phyloP scores from a whole-genome alignment of 2,113 vertebrate species.

The Jacana jacana region DNA sequence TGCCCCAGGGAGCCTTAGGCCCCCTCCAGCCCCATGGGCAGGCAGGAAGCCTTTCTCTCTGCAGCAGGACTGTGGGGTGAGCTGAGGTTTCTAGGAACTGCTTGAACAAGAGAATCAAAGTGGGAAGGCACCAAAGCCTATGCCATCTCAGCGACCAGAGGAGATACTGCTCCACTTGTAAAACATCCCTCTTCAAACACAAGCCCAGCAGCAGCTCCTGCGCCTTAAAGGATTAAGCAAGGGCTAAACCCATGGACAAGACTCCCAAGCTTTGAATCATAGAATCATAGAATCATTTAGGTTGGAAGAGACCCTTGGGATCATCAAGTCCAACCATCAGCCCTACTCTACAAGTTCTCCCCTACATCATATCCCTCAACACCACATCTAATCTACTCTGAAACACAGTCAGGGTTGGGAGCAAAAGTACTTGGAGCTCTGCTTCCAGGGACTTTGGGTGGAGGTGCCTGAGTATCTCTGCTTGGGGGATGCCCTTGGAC shows the following conservation, averaged over 20 bases:
- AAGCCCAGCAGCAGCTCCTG: not conserved
- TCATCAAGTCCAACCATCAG: too few species aligned
- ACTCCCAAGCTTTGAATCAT: not conserved
- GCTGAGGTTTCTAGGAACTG: not conserved
- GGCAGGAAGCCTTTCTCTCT: not conserved
- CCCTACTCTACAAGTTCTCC: too few species aligned
- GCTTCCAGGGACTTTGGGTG: too few species aligned
- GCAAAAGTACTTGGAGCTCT: not conserved
- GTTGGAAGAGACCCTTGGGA: too few species aligned
- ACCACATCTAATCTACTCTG: too few species aligned
- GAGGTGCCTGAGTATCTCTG: not conserved
- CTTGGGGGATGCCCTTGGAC: rapidly evolving
- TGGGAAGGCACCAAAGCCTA: rapidly evolving
- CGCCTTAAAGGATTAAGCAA: rapidly evolving
- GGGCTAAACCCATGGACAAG: not conserved
- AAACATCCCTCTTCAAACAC: not conserved
- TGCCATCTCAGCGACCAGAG: not conserved
- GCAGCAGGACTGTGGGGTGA: rapidly evolving
- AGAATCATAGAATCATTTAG: too few species aligned
- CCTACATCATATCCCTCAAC: too few species aligned
- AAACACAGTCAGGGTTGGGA: too few species aligned
- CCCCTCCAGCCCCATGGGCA: not conserved
- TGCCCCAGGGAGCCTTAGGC: not conserved
- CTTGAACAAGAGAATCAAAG: not conserved
- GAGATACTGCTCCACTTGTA: not conserved